Percentiles rank a stretch among this genome's conserved stretches.
Conservation (phyloP, 2,113 vertebrate species). For the Nerophis ophidion region DNA sequence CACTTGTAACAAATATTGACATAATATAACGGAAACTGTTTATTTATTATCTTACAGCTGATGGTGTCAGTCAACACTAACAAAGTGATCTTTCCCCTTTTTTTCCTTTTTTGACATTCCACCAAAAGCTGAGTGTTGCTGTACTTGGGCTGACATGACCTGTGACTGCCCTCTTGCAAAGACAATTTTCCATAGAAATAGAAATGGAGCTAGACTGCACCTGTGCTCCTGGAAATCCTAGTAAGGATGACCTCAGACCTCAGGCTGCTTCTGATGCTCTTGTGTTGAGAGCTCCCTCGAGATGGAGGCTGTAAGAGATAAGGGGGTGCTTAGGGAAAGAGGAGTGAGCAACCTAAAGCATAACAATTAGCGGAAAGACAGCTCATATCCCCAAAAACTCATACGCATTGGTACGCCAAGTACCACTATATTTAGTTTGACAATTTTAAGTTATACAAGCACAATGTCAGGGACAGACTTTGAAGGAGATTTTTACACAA, state of each 20-base stretch:
- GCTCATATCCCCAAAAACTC: too few species aligned
- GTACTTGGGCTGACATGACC: conserved; percentile 31
- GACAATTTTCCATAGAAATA: conserved; percentile 60
- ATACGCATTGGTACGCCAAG: too few species aligned
- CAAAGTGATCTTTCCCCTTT: neutral
- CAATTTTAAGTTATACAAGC: too few species aligned
- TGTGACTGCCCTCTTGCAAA: conserved; percentile 21
- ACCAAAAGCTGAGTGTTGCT: conserved; percentile 35
- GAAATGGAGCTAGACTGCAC: conserved; percentile 39
- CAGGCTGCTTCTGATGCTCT: conserved; percentile 46
- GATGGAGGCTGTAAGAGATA: conserved; percentile 2
- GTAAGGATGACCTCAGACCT: conserved; percentile 28
- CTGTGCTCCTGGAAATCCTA: conserved; percentile 45
- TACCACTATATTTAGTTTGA: too few species aligned
- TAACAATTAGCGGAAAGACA: too few species aligned
- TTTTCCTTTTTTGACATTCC: neutral
- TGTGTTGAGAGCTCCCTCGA: conserved; percentile 33
- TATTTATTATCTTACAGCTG: neutral
- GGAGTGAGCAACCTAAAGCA: too few species aligned
- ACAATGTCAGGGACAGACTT: too few species aligned
- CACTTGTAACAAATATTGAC: too few species aligned
- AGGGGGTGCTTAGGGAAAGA: neutral
- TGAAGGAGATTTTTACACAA: too few species aligned
- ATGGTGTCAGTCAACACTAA: conserved; percentile 17
- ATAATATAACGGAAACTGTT: too few species aligned